These are phyloP conservation scores for Abrostola tripartita DNA, from an alignment of 2,888 invertebrate genomes.

Conservation along the genomic window DNA sequence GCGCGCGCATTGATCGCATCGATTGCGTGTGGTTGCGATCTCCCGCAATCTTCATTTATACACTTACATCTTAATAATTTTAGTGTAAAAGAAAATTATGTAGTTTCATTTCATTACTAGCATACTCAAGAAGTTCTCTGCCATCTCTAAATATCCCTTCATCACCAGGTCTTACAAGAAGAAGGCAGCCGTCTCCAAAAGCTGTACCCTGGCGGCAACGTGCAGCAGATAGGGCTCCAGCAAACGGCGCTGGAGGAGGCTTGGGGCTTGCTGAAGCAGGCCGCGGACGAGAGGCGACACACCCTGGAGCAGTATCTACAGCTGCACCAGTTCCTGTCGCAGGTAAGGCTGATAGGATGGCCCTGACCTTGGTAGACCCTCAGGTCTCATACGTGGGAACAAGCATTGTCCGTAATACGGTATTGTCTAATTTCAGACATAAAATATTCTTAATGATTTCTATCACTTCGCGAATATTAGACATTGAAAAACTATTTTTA, in stretches of 20 bases:
- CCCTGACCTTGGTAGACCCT: neutral
- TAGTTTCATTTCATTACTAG: too few species aligned
- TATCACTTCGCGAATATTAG: too few species aligned
- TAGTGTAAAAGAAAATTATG: too few species aligned
- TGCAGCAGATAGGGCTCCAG: conserved; percentile 95
- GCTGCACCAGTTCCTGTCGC: conserved; percentile 95
- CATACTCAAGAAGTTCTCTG: too few species aligned
- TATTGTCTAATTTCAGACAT: too few species aligned
- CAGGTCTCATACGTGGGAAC: too few species aligned
- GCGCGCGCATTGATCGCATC: too few species aligned
- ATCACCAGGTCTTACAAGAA: conserved; percentile 93
- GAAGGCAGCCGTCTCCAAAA: conserved; percentile 96
- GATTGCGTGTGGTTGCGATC: too few species aligned
- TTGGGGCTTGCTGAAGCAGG: conserved; percentile 95
- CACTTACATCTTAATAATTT: too few species aligned
- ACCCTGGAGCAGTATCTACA: conserved; percentile 95
- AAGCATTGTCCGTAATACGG: too few species aligned
- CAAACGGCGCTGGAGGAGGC: conserved; percentile 95
- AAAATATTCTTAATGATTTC: neutral
- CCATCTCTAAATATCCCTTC: neutral
- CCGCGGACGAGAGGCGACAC: conserved; percentile 93
- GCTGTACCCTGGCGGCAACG: conserved; percentile 97
- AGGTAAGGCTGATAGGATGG: conserved; percentile 48
- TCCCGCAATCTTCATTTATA: too few species aligned
- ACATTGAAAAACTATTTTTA: too few species aligned